Evolutionary conservation across 2,888 invertebrate species (phyloP).

Genomic region (Nesidiocoris tenuis): DNA sequence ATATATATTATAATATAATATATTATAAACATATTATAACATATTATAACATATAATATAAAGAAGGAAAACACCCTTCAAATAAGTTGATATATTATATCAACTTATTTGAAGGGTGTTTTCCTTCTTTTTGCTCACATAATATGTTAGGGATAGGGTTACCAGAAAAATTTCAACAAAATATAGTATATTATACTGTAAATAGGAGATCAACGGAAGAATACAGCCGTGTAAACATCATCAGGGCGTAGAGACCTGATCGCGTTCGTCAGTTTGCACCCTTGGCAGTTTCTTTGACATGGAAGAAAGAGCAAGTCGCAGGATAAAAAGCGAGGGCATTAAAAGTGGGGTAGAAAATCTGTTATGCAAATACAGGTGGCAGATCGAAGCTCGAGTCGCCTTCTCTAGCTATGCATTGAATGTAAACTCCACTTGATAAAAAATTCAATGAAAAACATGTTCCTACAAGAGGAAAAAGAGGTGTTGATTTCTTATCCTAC

Average conservation of each 20-base stretch:
- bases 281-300: not conserved
- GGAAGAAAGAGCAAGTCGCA: not conserved
- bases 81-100: too few relatives aligned
- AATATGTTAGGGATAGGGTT: too few relatives aligned
- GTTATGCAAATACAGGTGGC: slow-evolving; percentile 10
- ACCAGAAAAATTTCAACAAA: too few relatives aligned
- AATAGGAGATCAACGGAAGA: not conserved
- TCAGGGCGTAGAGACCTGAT: not conserved
- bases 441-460: not conserved
- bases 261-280: not conserved
- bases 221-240: not conserved
- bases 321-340: not conserved
- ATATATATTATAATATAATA: too few relatives aligned
- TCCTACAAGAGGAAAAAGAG: not conserved
- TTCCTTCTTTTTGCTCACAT: too few relatives aligned
- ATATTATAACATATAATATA: too few relatives aligned
- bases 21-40: too few relatives aligned
- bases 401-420: not conserved
- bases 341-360: slow-evolving; percentile 13
- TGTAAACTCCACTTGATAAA: not conserved
- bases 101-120: too few relatives aligned
- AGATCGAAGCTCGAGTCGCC: not conserved
- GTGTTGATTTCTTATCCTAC: slow-evolving; percentile 2
- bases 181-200: too few relatives aligned
- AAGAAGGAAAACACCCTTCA: too few relatives aligned